Conservation (phyloP, 2,888 invertebrate species). For the Horisme vitalbata region DNA sequence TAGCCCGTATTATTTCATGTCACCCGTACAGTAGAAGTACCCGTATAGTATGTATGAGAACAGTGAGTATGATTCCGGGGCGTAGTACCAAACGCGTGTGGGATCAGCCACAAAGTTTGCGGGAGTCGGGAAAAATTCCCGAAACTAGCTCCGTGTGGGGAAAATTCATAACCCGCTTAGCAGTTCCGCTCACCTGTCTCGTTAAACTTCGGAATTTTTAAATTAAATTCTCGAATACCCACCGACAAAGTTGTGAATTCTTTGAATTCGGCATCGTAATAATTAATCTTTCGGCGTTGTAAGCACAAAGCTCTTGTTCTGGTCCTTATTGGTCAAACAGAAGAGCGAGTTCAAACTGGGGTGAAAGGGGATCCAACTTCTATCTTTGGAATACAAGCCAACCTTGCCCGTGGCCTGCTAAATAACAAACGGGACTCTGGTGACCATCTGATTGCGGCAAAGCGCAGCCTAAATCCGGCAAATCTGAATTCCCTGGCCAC, state of each 20-base stretch:
- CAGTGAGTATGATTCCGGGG: constrained; percentile 8
- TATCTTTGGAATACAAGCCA: too few species aligned
- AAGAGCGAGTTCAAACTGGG: too few species aligned
- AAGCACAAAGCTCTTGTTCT: too few species aligned
- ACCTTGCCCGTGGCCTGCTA: too few species aligned
- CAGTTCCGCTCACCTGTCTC: constrained; percentile 79
- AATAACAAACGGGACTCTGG: too few species aligned
- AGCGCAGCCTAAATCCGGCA: too few species aligned
- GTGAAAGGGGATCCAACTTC: too few species aligned
- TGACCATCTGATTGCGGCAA: too few species aligned
- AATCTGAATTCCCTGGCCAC: too few species aligned
- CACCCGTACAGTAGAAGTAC: too few species aligned
- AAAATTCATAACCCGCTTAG: constrained; percentile 80
- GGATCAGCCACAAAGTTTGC: constrained; percentile 71
- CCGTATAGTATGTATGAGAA: too few species aligned
- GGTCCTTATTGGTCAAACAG: not conserved
- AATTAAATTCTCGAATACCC: constrained; percentile 77
- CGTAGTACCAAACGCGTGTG: constrained; percentile 46
- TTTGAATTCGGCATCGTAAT: constrained; percentile 68
- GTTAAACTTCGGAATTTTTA: constrained; percentile 81
- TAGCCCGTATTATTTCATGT: too few species aligned
- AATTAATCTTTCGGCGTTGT: constrained; percentile 62
- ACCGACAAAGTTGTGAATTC: constrained; percentile 75
- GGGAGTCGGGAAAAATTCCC: constrained; percentile 70
- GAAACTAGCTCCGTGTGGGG: constrained; percentile 69